phyloP scores from a whole-genome alignment of 2,888 invertebrate genomes.

The Rutpela maculata region DNA sequence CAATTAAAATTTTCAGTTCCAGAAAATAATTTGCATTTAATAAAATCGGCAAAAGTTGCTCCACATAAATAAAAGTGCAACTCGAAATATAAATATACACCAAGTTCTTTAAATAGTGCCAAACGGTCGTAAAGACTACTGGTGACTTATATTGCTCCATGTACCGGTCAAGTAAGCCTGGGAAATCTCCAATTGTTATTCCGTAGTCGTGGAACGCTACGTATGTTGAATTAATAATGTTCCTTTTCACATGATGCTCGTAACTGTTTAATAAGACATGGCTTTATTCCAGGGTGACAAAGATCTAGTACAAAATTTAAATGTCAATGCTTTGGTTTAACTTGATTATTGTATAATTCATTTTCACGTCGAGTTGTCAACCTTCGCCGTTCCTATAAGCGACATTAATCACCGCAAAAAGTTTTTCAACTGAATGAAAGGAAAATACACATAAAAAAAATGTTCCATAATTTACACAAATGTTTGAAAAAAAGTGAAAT shows the following conservation, averaged over 20 bases:
- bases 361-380: background rate
- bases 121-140: background rate
- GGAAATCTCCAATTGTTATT: slow-evolving; percentile 28
- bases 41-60: no score
- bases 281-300: slow-evolving; percentile 15
- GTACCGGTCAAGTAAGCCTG: slow-evolving; percentile 26
- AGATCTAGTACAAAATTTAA: slow-evolving; percentile 29
- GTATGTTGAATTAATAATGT: slow-evolving; percentile 34
- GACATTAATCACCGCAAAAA: background rate
- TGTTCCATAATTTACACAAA: background rate
- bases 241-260: slow-evolving; percentile 14
- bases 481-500: background rate
- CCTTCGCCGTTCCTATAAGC: background rate
- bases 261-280: slow-evolving; percentile 34
- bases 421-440: background rate
- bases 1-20: no score
- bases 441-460: background rate
- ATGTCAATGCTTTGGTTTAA: slow-evolving; percentile 3
- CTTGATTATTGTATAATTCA: slow-evolving; percentile 1
- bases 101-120: background rate
- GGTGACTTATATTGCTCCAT: background rate
- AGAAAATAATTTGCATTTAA: no score
- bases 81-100: background rate
- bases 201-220: slow-evolving; percentile 20
- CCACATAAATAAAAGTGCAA: no score